These are phyloP conservation scores for Syritta pipiens DNA, from an alignment of 2,888 invertebrate genomes.

Conservation along the genomic window DNA sequence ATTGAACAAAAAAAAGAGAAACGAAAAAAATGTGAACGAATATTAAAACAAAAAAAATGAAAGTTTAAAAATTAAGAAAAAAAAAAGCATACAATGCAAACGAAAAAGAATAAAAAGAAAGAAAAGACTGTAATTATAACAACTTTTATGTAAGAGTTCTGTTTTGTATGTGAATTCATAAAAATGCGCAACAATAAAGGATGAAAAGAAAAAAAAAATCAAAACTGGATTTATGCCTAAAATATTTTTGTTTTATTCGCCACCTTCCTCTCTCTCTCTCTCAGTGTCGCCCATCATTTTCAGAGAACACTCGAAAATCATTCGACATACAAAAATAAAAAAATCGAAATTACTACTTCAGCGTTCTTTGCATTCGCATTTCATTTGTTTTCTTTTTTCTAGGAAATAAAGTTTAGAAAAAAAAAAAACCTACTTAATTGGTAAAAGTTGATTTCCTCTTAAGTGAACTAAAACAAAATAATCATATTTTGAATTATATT, in stretches of 20 bases:
- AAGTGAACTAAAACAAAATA: neutral
- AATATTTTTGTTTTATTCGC: slow-evolving; percentile 67
- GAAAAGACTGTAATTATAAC: slow-evolving; percentile 35
- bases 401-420: slow-evolving; percentile 35
- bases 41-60: slow-evolving; percentile 13
- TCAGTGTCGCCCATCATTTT: slow-evolving; percentile 55
- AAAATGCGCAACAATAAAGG: slow-evolving; percentile 49
- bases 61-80: slow-evolving; percentile 10
- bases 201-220: slow-evolving; percentile 54
- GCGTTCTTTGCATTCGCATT: slow-evolving; percentile 23
- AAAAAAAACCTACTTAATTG: slow-evolving; percentile 36
- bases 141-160: slow-evolving; percentile 53
- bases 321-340: neutral
- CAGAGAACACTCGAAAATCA: slow-evolving; percentile 34
- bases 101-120: slow-evolving; percentile 4
- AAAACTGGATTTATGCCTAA: slow-evolving; percentile 49
- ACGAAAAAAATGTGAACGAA: neutral
- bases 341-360: neutral
- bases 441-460: slow-evolving; percentile 21
- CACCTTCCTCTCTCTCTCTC: slow-evolving; percentile 32
- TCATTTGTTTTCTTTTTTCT: slow-evolving; percentile 58
- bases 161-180: slow-evolving; percentile 48
- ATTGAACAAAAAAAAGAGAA: slow-evolving; percentile 3
- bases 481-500: slow-evolving; percentile 14
- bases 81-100: slow-evolving; percentile 2